Evolutionary conservation across 2,888 invertebrate genomes (phyloP).

Genomic region (Allophyes oxyacanthae): DNA sequence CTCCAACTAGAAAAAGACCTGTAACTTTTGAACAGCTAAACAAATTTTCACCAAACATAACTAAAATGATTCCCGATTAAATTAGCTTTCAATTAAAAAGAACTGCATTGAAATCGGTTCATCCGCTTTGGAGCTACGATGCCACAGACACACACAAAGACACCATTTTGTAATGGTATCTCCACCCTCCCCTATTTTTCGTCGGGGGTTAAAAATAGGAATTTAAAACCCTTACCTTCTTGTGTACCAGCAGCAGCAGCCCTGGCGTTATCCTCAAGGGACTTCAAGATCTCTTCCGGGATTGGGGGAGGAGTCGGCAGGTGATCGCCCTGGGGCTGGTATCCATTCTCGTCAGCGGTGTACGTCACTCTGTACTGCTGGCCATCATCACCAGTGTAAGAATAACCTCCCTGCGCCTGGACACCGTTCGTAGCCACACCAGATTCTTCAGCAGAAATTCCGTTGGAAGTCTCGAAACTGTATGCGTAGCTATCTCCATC

Average conservation of each 20-base stretch:
- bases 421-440: conserved; percentile 84
- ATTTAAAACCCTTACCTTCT: conserved; percentile 84
- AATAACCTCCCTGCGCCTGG: conserved; percentile 79
- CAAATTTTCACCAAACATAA: too few species aligned
- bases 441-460: conserved; percentile 83
- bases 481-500: conserved; percentile 81
- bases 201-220: too few species aligned
- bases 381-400: conserved; percentile 84
- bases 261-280: conserved; percentile 80
- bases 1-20: too few species aligned
- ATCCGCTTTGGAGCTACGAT: too few species aligned
- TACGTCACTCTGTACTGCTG: conserved; percentile 79
- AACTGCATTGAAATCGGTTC: too few species aligned
- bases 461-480: conserved; percentile 84
- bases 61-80: too few species aligned
- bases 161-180: too few species aligned
- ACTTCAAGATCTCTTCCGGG: conserved; percentile 82
- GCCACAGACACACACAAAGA: too few species aligned
- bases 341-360: conserved; percentile 85
- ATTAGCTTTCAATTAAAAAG: too few species aligned
- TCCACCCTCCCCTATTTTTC: too few species aligned
- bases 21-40: too few species aligned
- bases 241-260: conserved; percentile 84
- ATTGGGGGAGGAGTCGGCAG: conserved; percentile 84
- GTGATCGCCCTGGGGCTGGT: conserved; percentile 80